Percentiles rank a stretch among this genome's conserved stretches.
phyloP scores from a whole-genome alignment of 35 echinoderm and acorn worm species.

The Apostichopus japonicus region DNA sequence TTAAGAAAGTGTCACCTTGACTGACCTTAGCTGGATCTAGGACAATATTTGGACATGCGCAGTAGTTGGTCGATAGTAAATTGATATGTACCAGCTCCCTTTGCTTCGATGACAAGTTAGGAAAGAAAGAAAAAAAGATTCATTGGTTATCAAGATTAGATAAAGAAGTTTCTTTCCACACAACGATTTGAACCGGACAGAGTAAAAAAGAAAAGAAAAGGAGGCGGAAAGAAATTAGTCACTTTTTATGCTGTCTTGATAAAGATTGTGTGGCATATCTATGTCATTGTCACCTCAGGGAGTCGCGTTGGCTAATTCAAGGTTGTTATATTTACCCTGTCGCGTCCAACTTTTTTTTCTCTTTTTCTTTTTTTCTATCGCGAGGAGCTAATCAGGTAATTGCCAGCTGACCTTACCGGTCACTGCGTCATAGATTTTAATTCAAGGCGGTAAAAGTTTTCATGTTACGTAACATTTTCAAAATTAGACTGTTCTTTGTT shows the following conservation, averaged over 20 bases:
- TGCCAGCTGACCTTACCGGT: not conserved
- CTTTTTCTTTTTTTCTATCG: not conserved
- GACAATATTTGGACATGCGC: slow-evolving; percentile 54
- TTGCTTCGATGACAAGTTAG: not conserved
- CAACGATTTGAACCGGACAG: not conserved
- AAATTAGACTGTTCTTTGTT: no score
- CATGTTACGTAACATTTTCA: no score
- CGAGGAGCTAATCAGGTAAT: not conserved
- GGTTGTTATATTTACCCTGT: slow-evolving; percentile 4
- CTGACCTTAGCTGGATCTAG: slow-evolving; percentile 28
- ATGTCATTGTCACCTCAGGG: slow-evolving; percentile 10
- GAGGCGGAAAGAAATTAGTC: not conserved
- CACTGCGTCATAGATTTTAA: not conserved
- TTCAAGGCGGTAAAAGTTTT: no score
- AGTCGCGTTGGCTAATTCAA: slow-evolving; percentile 2
- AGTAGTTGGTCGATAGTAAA: slow-evolving; percentile 7
- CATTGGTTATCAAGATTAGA: not conserved
- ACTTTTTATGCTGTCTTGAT: not conserved
- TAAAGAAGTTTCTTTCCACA: not conserved
- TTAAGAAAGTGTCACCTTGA: slow-evolving; percentile 4
- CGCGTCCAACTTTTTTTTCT: not conserved
- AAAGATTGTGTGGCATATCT: not conserved
- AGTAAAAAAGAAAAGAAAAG: not conserved
- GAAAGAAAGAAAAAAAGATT: not conserved
- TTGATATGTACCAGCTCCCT: not conserved